Percentiles rank a stretch among this genome's conserved stretches.
Evolutionary conservation across 2,113 vertebrate species (phyloP).

Genomic region (Oreochromis niloticus): DNA sequence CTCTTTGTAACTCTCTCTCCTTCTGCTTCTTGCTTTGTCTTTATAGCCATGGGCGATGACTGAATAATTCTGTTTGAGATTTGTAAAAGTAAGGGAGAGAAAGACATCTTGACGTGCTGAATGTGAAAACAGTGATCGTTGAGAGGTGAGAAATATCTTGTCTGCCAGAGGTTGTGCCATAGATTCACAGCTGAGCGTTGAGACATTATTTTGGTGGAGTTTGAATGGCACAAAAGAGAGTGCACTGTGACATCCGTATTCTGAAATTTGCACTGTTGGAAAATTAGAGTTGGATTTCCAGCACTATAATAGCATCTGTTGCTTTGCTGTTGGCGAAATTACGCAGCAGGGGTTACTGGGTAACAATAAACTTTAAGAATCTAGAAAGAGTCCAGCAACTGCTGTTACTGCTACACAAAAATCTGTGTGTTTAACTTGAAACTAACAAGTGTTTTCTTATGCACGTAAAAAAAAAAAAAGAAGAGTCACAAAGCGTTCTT

Average conservation of each 20-base stretch:
- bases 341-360: neutral
- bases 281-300: neutral
- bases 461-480: neutral
- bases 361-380: neutral
- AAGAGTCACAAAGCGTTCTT: neutral
- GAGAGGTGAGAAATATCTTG: slow-evolving; percentile 33
- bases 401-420: neutral
- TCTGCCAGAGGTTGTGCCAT: slow-evolving; percentile 33
- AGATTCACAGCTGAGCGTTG: neutral
- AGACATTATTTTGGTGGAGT: slow-evolving; percentile 16
- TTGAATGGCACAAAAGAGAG: slow-evolving; percentile 15
- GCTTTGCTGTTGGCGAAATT: neutral
- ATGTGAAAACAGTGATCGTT: slow-evolving; percentile 51
- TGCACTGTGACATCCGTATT: neutral
- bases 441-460: neutral
- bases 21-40: slow-evolving; percentile 51
- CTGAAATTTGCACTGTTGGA: neutral
- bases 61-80: slow-evolving; percentile 73
- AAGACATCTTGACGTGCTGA: slow-evolving; percentile 45
- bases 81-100: slow-evolving; percentile 48
- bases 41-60: slow-evolving; percentile 44
- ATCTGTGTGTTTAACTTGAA: neutral
- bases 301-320: neutral
- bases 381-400: neutral
- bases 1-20: neutral